Percentiles rank a stretch among this genome's conserved stretches.
Evolutionary conservation across 2,113 vertebrate species (phyloP).

Genomic region (Mugil cephalus): DNA sequence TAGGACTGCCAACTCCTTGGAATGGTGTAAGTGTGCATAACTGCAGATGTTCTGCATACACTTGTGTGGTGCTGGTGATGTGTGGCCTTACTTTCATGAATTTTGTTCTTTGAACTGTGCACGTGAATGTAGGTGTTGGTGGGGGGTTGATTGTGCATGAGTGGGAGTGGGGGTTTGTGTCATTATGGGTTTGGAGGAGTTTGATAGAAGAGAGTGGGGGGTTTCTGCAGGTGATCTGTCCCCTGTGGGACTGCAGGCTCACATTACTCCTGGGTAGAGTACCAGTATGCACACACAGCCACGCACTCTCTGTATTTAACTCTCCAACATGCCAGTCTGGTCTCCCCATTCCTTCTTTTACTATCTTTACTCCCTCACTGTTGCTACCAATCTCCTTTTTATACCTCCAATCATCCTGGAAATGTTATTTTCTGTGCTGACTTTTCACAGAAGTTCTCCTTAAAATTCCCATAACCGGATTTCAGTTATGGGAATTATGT

Average conservation of each 20-base stretch:
- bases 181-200: constrained; percentile 5
- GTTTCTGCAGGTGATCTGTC: constrained; percentile 52
- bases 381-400: too few species aligned
- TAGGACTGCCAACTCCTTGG: constrained; percentile 79
- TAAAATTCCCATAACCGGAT: too few species aligned
- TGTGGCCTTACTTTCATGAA: constrained; percentile 30
- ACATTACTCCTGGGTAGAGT: constrained; percentile 43
- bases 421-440: too few species aligned
- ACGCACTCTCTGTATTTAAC: constrained; percentile 26
- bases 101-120: constrained; percentile 48
- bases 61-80: constrained; percentile 19
- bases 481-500: too few species aligned
- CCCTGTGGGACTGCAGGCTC: constrained; percentile 44
- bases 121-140: constrained; percentile 31
- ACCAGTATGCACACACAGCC: not conserved
- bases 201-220: constrained; percentile 2
- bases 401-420: too few species aligned
- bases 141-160: not conserved
- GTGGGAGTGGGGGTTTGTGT: not conserved
- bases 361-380: not conserved
- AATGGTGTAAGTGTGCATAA: constrained; percentile 77
- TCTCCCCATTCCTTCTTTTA: not conserved
- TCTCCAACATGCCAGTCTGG: constrained; percentile 5
- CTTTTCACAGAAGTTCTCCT: too few species aligned
- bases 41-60: constrained; percentile 55